Base-by-base conservation (phyloP, 2,888 invertebrate species). In the Diploptera punctata region DNA sequence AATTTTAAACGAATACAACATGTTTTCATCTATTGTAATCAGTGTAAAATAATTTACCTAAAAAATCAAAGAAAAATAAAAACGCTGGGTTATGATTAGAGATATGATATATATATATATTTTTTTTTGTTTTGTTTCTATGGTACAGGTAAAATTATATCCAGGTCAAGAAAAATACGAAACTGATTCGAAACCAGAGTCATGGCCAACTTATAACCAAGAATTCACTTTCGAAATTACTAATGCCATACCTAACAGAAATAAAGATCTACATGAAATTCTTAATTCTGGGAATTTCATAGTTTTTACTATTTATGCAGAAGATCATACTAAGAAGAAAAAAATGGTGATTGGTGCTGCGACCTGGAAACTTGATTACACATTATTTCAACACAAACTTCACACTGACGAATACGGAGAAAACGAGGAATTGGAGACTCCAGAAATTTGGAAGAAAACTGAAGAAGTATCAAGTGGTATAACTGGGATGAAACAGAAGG, bases 151-250 rank as follows among this genome's bases (percentile, higher is more conserved):
- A 3, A 93, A 92, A 83, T 82, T 93, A 54, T 91, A 92, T 80
- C 93, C 93, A 0, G 91, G 91, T 10, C 90, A 90, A 78, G 90
- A 89, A 76, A 92, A 93, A 81, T 90, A 87, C 80, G 93, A 93
- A 82, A 92, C 93, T 24, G 87, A 89, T 70, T 83, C 90, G 77
- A 90, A 90, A 80, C 91, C 90, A 77, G 91, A 90, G 79, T 91
- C 92, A 0, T 92, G 92, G 92, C 93, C 93, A 0, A 89, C 89
- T 70, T 93, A 91, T 87, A 92, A 93, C 80, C 91, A 93, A 82
- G 91, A 91, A 76, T 93, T 93, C 79, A 88, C 87, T 77, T 93
- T 93, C 81, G 65, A 65, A 29, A 21, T 65, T 18, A 5, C 24
- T 1, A 24, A 44, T 13, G 2, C 16, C 19, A 16, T 29, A 16